Conservation (phyloP, 2,888 invertebrate genomes). For the Lutraria lutraria region DNA sequence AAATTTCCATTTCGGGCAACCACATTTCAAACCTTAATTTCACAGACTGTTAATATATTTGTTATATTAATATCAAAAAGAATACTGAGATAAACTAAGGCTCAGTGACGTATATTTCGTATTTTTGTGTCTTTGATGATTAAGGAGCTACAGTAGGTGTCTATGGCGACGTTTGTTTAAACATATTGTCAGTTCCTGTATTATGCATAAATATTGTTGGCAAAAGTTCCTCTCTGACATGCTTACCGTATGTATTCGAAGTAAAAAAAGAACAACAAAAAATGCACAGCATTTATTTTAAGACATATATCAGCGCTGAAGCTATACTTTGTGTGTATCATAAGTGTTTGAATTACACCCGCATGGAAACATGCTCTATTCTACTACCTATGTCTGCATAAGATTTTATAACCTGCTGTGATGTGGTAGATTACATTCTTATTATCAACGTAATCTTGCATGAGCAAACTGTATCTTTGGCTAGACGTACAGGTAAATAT, state of each 20-base stretch:
- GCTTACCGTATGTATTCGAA: constrained; percentile 19
- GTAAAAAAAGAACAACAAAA: constrained; percentile 14
- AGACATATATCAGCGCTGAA: not conserved
- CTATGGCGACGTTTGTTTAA: not conserved
- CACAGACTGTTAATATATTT: too few species aligned
- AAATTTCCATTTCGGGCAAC: too few species aligned
- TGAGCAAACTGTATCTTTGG: constrained; percentile 38
- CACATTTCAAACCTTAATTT: too few species aligned
- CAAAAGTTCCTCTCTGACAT: not conserved
- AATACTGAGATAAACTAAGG: not conserved
- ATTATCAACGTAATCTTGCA: constrained; percentile 45
- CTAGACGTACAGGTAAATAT: constrained; percentile 44
- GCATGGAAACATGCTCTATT: constrained; percentile 6
- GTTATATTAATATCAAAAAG: too few species aligned
- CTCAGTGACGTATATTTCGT: not conserved
- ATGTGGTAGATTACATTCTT: constrained; percentile 31
- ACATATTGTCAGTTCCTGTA: not conserved
- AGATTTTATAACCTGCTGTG: constrained; percentile 33
- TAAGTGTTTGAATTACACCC: constrained; percentile 9
- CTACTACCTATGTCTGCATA: constrained; percentile 25
- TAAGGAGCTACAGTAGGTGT: not conserved
- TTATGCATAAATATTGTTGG: constrained; percentile 13
- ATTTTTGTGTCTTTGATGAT: not conserved
- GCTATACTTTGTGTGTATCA: not conserved
- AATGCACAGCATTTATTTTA: not conserved